These are phyloP conservation scores for Ophion costatus DNA, from an alignment of 2,888 invertebrate genomes.

Conservation along the genomic window DNA sequence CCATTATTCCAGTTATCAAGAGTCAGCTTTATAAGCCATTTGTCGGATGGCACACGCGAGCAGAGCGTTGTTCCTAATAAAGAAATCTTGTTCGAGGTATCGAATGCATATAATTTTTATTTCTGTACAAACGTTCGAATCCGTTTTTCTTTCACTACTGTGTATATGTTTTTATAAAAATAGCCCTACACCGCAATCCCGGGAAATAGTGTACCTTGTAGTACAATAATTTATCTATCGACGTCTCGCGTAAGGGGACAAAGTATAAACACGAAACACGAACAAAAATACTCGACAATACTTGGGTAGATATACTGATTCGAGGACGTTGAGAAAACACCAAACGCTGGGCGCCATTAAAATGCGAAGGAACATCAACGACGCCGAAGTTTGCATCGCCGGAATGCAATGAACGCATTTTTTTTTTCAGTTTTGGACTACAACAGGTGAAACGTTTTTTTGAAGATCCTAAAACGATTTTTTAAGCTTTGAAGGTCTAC, in stretches of 20 bases:
- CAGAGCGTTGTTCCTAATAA: background rate
- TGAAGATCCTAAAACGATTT: background rate
- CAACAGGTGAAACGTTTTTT: too few relatives aligned
- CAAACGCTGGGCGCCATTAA: too few relatives aligned
- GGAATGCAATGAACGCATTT: too few relatives aligned
- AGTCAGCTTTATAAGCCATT: slow-evolving; percentile 82
- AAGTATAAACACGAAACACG: slow-evolving; percentile 10
- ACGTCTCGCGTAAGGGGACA: slow-evolving; percentile 2
- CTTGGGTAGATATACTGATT: background rate
- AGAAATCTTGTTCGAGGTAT: slow-evolving; percentile 3
- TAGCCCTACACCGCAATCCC: slow-evolving; percentile 35
- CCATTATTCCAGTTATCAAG: slow-evolving; percentile 84
- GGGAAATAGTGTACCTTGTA: slow-evolving; percentile 56
- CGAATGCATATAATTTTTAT: slow-evolving; percentile 63
- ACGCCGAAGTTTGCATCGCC: too few relatives aligned
- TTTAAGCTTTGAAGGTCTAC: background rate
- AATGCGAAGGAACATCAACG: background rate
- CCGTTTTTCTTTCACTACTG: background rate
- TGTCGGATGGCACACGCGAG: slow-evolving; percentile 68
- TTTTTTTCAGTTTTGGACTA: too few relatives aligned
- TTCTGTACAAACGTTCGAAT: slow-evolving; percentile 62
- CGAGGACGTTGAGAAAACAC: too few relatives aligned
- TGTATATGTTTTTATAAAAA: slow-evolving; percentile 49
- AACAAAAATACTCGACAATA: slow-evolving; percentile 56
- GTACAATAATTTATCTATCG: slow-evolving; percentile 23